Percentiles rank a stretch among this genome's conserved stretches.
These are phyloP conservation scores for Azorinus chamasolen DNA, from an alignment of 2,888 invertebrate genomes.

Conservation along the genomic window DNA sequence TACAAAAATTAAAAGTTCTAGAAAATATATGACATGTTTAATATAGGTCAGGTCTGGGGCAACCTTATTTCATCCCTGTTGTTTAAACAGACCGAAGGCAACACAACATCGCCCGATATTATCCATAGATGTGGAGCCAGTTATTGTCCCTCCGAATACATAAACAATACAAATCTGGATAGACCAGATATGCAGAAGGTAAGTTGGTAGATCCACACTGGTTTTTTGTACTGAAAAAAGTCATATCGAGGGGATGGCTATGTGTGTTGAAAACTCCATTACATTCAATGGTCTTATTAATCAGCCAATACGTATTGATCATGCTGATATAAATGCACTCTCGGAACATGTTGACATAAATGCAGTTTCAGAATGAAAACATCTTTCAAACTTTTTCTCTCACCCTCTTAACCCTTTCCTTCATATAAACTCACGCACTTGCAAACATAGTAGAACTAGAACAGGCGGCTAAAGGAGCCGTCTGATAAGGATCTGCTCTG, in stretches of 20 bases:
- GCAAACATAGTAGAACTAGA: too few species aligned
- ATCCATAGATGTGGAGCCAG: slow-evolving; percentile 84
- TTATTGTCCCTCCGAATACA: slow-evolving; percentile 80
- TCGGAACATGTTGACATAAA: not conserved
- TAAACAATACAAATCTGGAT: slow-evolving; percentile 89
- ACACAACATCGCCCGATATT: slow-evolving; percentile 8
- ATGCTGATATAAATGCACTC: not conserved
- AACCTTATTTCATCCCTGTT: slow-evolving; percentile 89
- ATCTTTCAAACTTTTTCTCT: too few species aligned
- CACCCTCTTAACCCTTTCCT: too few species aligned
- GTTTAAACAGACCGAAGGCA: slow-evolving; percentile 53
- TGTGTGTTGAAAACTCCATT: too few species aligned
- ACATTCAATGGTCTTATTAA: too few species aligned
- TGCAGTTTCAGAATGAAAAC: not conserved
- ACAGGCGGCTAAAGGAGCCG: too few species aligned
- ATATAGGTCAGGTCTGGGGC: slow-evolving; percentile 97
- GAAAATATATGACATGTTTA: too few species aligned
- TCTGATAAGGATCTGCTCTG: too few species aligned
- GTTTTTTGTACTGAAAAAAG: not conserved
- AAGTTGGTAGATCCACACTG: not conserved
- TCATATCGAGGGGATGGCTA: too few species aligned
- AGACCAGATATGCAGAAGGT: slow-evolving; percentile 91
- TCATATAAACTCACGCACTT: too few species aligned
- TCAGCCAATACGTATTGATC: not conserved
- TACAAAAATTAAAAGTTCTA: too few species aligned